Base-by-base conservation (phyloP, 1,140 invertebrate genomes). In the Carcinoscorpius rotundicauda region DNA sequence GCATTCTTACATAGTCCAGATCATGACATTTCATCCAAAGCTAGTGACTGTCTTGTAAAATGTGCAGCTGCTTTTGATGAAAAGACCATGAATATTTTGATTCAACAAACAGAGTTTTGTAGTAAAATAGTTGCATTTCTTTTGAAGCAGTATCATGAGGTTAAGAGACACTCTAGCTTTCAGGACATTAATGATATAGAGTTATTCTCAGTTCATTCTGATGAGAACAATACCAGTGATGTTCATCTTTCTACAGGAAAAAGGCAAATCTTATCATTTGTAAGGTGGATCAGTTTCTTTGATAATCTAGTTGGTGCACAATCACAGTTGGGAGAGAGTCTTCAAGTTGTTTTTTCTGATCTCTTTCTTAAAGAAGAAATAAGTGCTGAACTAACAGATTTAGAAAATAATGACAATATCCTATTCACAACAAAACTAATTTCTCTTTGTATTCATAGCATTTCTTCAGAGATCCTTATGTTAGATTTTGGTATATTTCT, bases 271-370 rank as follows among this genome's bases (percentile, higher is more conserved):
- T 82, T 85, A 0, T 82, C 82, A 6, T 89, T 89, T 73, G 82
- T 88, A 53, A 85, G 86, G 58, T 89, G 87, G 86, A 77, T 87
- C 4, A 86, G 88, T 73, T 89, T 86, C 75, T 85, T 85, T 72
- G 85, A 89, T 78, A 85, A 81, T 72, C 70, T 89, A 4, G 82
- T 85, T 68, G 80, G 82, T 74, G 82, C 85, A 49, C 83, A 87
- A 74, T 79, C 82, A 1, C 76, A 78, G 3, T 80, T 87, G n/a
- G 82, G 82, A 0, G 72, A 78, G 4, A 78, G 80, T 60, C 67
- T 89, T 48, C 79, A 82, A 0, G 76, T 49, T 4, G 11, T 11
- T 50, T 66, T 69, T 58, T 64, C 62, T 60, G 57, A 58, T 6
- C 65, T 70, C 29, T 71, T 71, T 58, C 56, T 71, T 8, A 56